Conservation (phyloP, 2,113 vertebrate genomes). For the Micronisus gabar region DNA sequence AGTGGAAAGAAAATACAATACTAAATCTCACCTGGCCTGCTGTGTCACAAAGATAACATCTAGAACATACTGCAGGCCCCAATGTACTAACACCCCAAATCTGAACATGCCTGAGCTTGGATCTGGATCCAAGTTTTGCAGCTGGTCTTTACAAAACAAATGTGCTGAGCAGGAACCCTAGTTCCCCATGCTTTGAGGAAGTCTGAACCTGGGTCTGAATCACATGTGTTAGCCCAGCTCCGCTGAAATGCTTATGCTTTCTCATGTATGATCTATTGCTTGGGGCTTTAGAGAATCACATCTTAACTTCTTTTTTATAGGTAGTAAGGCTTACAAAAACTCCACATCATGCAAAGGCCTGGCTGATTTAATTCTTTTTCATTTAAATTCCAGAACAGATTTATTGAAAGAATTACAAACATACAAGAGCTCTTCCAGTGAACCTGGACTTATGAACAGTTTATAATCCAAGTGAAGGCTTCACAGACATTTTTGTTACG, state of each 20-base stretch:
- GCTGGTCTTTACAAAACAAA: background rate
- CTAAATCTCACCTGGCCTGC: background rate
- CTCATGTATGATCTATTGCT: background rate
- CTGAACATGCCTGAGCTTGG: background rate
- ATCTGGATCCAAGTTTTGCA: background rate
- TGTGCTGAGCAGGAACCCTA: background rate
- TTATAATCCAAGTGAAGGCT: background rate
- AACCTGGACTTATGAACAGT: background rate
- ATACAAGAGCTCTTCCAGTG: background rate
- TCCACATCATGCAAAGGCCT: background rate
- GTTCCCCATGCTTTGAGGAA: background rate
- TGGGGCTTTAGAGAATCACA: background rate
- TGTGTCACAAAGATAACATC: background rate
- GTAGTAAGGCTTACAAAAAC: background rate
- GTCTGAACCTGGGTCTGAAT: background rate
- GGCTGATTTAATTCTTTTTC: background rate
- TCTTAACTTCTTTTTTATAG: background rate
- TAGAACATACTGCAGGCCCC: background rate
- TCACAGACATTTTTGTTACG: background rate
- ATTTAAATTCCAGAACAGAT: background rate
- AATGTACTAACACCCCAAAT: background rate
- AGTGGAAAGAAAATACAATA: constrained; percentile 7
- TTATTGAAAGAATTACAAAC: background rate
- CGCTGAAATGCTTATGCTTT: background rate
- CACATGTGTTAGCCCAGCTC: background rate